Conservation (phyloP, 2,113 vertebrate genomes). For the Periophthalmodon schlosseri region DNA sequence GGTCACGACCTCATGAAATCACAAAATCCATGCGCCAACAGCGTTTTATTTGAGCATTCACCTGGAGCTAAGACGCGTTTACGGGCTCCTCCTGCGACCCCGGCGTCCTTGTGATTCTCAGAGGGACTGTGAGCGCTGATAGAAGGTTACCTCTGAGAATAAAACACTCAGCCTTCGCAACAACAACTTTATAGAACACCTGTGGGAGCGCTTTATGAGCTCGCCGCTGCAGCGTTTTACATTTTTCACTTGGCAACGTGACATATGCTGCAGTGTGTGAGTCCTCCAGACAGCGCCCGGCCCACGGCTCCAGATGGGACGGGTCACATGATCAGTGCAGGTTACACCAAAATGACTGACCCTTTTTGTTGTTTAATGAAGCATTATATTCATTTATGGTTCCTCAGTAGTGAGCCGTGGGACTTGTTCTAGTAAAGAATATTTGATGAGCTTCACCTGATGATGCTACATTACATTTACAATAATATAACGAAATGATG, state of each 20-base stretch:
- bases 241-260: constrained; percentile 70
- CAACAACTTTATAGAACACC: constrained; percentile 71
- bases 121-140: constrained; percentile 57
- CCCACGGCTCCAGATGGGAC: constrained; percentile 37
- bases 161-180: constrained; percentile 68
- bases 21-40: constrained; percentile 39
- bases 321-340: constrained; percentile 10
- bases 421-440: constrained; percentile 16
- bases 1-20: constrained; percentile 57
- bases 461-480: constrained; percentile 18
- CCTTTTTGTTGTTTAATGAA: constrained; percentile 10
- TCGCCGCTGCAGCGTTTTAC: constrained; percentile 65
- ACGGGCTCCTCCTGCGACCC: constrained; percentile 54
- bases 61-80: constrained; percentile 56
- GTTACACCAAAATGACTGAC: constrained; percentile 16
- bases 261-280: constrained; percentile 66
- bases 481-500: constrained; percentile 46
- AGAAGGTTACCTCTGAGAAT: constrained; percentile 62
- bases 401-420: not conserved
- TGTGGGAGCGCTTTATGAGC: constrained; percentile 63
- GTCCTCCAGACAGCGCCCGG: constrained; percentile 38
- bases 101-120: constrained; percentile 63
- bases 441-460: constrained; percentile 30
- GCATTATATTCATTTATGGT: not conserved
- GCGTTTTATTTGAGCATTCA: constrained; percentile 59